Percentiles rank a stretch among this genome's conserved stretches.
These are phyloP conservation scores for Zelostemma sp. DNA, from an alignment of 1,140 invertebrate genomes.

Conservation along the genomic window DNA sequence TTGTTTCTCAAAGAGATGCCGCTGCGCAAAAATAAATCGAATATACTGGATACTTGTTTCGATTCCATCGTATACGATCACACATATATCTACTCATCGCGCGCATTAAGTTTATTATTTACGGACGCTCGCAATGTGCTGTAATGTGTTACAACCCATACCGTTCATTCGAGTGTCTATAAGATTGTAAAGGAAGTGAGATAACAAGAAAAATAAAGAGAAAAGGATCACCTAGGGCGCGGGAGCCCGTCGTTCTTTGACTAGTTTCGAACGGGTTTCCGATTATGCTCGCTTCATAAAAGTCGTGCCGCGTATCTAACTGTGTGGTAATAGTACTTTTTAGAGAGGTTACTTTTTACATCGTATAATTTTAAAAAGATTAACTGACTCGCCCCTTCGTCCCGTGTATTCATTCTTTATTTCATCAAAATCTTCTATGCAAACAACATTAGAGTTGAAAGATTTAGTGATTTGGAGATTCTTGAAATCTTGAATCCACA, in stretches of 20 bases:
- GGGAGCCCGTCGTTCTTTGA: constrained; percentile 45
- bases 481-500: too few species aligned
- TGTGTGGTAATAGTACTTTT: constrained; percentile 50
- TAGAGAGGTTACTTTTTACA: constrained; percentile 44
- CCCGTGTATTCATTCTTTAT: constrained; percentile 14
- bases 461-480: too few species aligned
- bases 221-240: constrained; percentile 51
- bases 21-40: constrained; percentile 36
- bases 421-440: neutral
- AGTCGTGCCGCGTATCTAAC: constrained; percentile 48
- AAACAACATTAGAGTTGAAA: neutral
- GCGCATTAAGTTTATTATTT: constrained; percentile 23
- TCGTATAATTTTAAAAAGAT: constrained; percentile 49
- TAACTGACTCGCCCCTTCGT: constrained; percentile 41
- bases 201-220: constrained; percentile 23
- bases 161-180: constrained; percentile 17
- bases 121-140: constrained; percentile 29
- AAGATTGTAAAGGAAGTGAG: constrained; percentile 22
- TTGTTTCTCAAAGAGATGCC: constrained; percentile 34
- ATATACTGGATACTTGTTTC: constrained; percentile 30
- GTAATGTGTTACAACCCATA: constrained; percentile 18
- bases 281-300: constrained; percentile 59
- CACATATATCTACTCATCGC: constrained; percentile 23
- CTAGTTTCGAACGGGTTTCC: constrained; percentile 57
- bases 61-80: neutral